A percentile compares a stretch with the other conserved stretches of the same genome.
Evolutionary conservation across 2,888 invertebrate genomes (phyloP).

Genomic region (Microplitis deprimator): DNA sequence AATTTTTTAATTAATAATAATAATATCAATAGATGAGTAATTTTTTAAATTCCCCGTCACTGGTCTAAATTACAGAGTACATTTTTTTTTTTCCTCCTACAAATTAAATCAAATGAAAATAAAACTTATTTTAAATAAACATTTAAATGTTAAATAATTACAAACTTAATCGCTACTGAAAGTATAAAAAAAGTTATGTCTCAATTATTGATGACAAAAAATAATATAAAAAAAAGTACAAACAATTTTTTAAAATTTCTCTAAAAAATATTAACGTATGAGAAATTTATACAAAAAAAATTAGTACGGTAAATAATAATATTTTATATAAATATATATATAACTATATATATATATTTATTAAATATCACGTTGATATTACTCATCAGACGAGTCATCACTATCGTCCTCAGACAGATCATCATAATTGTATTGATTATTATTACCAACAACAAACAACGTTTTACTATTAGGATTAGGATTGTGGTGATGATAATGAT

Average conservation of each 20-base stretch:
- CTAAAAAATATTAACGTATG: conserved; percentile 3
- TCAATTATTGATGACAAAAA: conserved; percentile 21
- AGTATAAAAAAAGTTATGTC: conserved; percentile 14
- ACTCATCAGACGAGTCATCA: conserved; percentile 30
- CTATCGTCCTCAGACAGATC: conserved; percentile 51
- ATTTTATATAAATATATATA: conserved; percentile 15
- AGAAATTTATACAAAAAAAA: conserved; percentile 23
- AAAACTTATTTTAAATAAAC: conserved; percentile 45
- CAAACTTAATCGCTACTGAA: conserved; percentile 66
- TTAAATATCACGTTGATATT: background rate
- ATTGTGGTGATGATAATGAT: background rate
- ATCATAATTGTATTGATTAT: conserved; percentile 59
- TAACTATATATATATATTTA: background rate
- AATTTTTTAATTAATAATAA: background rate
- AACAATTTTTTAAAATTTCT: conserved; percentile 15
- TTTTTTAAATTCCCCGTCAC: conserved; percentile 33
- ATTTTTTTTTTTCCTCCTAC: conserved; percentile 49
- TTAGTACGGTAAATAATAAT: conserved; percentile 1
- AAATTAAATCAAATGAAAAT: background rate
- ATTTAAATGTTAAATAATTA: conserved; percentile 70
- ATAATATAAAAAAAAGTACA: conserved; percentile 22
- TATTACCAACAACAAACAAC: conserved; percentile 63
- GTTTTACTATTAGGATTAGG: conserved; percentile 56
- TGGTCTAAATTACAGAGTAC: conserved; percentile 60
- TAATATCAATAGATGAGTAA: conserved; percentile 16